phyloP scores from a whole-genome alignment of 1,140 invertebrate species.

The Dendrolimus kikuchii region DNA sequence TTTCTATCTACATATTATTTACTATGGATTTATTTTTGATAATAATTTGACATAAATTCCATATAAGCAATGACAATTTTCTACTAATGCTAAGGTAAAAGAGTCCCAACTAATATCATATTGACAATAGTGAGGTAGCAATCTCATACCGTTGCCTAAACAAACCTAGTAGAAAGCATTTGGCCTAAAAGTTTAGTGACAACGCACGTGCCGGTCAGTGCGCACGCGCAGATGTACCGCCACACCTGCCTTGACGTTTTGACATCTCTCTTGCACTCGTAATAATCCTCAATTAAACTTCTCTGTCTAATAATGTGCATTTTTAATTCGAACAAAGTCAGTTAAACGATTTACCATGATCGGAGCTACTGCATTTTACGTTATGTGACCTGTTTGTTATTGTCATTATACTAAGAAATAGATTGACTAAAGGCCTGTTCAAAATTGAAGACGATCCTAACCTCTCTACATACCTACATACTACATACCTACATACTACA shows the following conservation, averaged over 20 bases:
- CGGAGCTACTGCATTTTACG: slow-evolving; percentile 48
- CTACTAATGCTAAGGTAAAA: no score
- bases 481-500: no score
- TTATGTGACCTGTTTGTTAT: slow-evolving; percentile 64
- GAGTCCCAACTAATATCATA: no score
- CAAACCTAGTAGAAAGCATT: slow-evolving; percentile 6
- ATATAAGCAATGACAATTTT: no score
- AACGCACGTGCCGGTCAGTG: slow-evolving; percentile 60
- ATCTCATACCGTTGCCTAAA: no score
- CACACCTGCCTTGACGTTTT: slow-evolving; percentile 54
- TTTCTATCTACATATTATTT: no score
- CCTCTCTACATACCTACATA: no score
- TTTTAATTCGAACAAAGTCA: slow-evolving; percentile 58
- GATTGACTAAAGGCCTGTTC: slow-evolving; percentile 14
- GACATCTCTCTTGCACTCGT: slow-evolving; percentile 35
- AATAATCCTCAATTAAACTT: slow-evolving; percentile 24
- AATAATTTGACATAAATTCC: no score
- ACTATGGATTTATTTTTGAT: no score
- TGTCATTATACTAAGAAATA: slow-evolving; percentile 52
- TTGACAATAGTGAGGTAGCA: no score
- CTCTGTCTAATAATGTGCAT: slow-evolving; percentile 39
- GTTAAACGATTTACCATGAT: slow-evolving; percentile 34
- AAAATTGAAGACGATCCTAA: no score
- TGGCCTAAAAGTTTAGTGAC: slow-evolving; percentile 35
- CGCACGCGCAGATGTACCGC: slow-evolving; percentile 61